phyloP scores from a whole-genome alignment of 2,888 invertebrate genomes.

The Aphodius granarius region DNA sequence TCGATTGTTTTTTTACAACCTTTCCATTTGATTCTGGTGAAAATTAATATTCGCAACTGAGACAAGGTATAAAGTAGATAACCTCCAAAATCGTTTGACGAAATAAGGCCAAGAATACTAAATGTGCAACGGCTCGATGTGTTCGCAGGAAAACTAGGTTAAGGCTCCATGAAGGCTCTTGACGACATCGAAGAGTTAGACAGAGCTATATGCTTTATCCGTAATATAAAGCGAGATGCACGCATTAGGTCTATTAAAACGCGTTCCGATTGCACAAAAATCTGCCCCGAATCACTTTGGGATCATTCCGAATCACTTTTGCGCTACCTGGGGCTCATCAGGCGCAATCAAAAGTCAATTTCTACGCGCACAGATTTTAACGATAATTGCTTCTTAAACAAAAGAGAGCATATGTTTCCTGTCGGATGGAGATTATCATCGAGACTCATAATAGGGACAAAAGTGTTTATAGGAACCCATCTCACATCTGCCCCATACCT shows the following conservation, averaged over 20 bases:
- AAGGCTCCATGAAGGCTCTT: constrained; percentile 52
- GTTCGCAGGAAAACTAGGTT: constrained; percentile 50
- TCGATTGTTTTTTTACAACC: no score
- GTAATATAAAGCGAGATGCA: constrained; percentile 16
- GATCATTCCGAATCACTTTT: no score
- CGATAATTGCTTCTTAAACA: background rate
- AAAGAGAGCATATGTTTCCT: background rate
- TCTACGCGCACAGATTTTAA: background rate
- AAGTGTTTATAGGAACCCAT: background rate
- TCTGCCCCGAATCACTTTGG: no score
- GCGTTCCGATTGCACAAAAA: background rate
- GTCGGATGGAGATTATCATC: background rate
- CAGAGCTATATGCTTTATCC: background rate
- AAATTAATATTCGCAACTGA: background rate
- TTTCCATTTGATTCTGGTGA: no score
- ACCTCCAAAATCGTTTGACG: constrained; percentile 21
- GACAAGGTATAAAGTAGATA: constrained; percentile 1
- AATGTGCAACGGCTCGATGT: constrained; percentile 50
- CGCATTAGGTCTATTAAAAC: background rate
- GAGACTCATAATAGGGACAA: background rate
- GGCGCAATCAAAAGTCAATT: background rate
- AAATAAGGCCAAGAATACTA: constrained; percentile 53
- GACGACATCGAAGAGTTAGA: background rate
- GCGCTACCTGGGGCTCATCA: background rate
- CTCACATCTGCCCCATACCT: background rate